Conservation (phyloP, 2,888 invertebrate species). For the Margaritifera margaritifera region DNA sequence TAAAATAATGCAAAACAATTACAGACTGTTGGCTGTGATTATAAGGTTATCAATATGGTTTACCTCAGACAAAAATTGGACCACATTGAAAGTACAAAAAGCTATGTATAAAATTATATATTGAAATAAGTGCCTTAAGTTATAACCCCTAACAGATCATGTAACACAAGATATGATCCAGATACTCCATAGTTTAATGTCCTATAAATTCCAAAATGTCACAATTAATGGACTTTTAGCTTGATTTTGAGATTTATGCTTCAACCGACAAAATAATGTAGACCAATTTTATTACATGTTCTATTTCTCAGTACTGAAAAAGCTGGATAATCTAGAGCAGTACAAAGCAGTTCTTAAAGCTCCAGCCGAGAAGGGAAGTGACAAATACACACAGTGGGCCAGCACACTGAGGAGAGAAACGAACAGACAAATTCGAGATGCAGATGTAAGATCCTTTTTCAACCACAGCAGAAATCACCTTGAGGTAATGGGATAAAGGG, state of each 20-base stretch:
- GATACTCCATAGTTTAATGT: too few species aligned
- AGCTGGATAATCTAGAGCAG: conserved; percentile 18
- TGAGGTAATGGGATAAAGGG: conserved; percentile 27
- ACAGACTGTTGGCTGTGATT: too few species aligned
- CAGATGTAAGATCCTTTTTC: conserved; percentile 38
- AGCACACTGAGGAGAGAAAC: conserved; percentile 45
- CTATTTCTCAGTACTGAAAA: conserved; percentile 24
- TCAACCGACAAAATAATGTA: neutral
- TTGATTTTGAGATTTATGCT: neutral
- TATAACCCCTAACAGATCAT: too few species aligned
- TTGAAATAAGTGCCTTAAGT: too few species aligned
- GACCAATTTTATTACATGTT: neutral
- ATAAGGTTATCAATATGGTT: too few species aligned
- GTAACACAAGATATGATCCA: too few species aligned
- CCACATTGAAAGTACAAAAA: too few species aligned
- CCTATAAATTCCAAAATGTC: too few species aligned
- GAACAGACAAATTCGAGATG: conserved; percentile 37
- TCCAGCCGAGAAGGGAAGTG: conserved; percentile 46
- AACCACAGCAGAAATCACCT: conserved; percentile 36
- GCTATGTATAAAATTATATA: too few species aligned
- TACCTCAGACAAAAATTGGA: too few species aligned
- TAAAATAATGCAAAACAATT: too few species aligned
- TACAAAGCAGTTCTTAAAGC: conserved; percentile 27
- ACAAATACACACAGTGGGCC: conserved; percentile 59
- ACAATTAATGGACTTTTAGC: neutral